Evolutionary conservation across 2,113 vertebrate genomes (phyloP).

Genomic region (Hyla sarda): DNA sequence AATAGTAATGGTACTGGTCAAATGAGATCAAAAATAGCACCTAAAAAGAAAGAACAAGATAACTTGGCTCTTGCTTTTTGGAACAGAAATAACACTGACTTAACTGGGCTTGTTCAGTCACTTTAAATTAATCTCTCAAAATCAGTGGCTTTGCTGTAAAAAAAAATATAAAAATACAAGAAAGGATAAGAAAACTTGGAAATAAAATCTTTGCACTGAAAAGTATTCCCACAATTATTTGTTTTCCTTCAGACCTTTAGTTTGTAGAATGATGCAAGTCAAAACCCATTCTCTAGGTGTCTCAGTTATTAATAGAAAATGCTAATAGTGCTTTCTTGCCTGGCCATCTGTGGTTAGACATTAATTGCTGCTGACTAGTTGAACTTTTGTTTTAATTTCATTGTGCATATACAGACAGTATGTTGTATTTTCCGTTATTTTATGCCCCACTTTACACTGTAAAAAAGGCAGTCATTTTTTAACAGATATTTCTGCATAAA

Average conservation of each 20-base stretch:
- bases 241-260: not conserved
- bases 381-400: constrained; percentile 62
- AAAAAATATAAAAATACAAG: not conserved
- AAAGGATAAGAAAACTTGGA: not conserved
- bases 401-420: constrained; percentile 59
- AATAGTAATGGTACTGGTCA: not conserved
- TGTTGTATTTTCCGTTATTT: constrained; percentile 57
- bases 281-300: constrained; percentile 38
- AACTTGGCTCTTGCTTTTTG: constrained; percentile 36
- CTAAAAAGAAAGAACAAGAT: constrained; percentile 18
- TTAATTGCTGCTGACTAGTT: constrained; percentile 64
- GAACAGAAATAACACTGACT: constrained; percentile 40
- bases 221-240: constrained; percentile 8
- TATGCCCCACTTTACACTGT: constrained; percentile 51
- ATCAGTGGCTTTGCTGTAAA: constrained; percentile 22
- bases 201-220: not conserved
- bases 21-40: not conserved
- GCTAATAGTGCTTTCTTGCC: constrained; percentile 46
- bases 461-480: not conserved
- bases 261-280: constrained; percentile 10
- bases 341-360: constrained; percentile 63
- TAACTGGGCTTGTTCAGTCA: constrained; percentile 48
- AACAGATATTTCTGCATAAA: constrained; percentile 5
- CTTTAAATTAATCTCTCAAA: constrained; percentile 49
- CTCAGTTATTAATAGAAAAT: constrained; percentile 67